Base-by-base conservation (phyloP, 2,888 invertebrate genomes). In the Silvanus unidentatus region DNA sequence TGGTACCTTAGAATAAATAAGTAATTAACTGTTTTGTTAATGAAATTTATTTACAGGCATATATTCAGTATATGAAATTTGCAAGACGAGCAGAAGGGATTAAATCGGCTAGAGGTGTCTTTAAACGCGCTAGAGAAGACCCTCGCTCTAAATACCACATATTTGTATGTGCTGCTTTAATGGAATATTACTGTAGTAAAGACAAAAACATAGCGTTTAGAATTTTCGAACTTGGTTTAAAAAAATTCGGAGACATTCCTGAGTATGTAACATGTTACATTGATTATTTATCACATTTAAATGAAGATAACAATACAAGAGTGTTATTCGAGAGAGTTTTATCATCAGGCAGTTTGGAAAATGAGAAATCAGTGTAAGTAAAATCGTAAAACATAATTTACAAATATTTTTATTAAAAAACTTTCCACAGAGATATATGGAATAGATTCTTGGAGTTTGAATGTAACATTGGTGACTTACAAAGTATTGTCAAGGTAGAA, bases 171-270 rank as follows among this genome's bases (percentile, higher is more conserved):
- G 96, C 98, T 0, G 97, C 99, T 0, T 76, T 97, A 0, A 98
- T 99, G 97, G 99, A 99, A 71, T 99, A 98, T 71, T 98, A 97
- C 66, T 98, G 98, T 69, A 95, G 92, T 30, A 99, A 99, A 72
- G 96, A 97, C 72, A 92, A 94, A 71, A 93, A 92, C 68, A 92
- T 97, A 43, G 96, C 96, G 1, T 94, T 95, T 72, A 78, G 93
- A 45, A 95, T 97, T 57, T 99, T 99, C 73, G 98, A 99, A 70
- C 75, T 99, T 42, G 99, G 99, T 0, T 75, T 99, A 41, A 99
- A 98, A 74, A 96, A 96, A 69, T 99, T 94, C 71, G 88, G 90
- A 0, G 89, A 93, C 59, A 88, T 91, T 63, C 93, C 97, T 0
- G 96, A 97, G 58, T 99, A 96, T 63, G 88, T 97, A 45, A 77